Percentiles rank a stretch among this genome's conserved stretches.
Evolutionary conservation across 92 coral and sea anemone species (phyloP).

Genomic region (Actinostola sp.): DNA sequence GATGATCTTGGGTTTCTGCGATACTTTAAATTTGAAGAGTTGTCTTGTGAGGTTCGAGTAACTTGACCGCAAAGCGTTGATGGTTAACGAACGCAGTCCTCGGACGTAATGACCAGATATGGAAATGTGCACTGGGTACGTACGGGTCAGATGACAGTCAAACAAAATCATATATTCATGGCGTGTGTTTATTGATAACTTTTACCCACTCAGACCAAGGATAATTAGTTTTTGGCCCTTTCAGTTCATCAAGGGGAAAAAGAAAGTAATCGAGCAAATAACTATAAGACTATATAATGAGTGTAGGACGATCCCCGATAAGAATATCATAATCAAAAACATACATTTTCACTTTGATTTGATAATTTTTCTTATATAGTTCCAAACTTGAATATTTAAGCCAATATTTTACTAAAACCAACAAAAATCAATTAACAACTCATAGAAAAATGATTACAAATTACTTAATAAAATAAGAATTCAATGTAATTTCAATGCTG

Average conservation of each 20-base stretch:
- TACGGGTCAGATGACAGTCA: constrained; percentile 8
- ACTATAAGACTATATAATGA: too few relatives aligned
- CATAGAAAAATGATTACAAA: not conserved
- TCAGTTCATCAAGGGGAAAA: not conserved
- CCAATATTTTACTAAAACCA: not conserved
- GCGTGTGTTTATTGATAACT: not conserved
- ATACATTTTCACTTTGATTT: not conserved
- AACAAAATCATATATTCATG: not conserved
- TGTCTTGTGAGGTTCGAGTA: not conserved
- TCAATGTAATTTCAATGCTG: not conserved
- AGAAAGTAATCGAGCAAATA: too few relatives aligned
- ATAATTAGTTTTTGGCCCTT: not conserved
- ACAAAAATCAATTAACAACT: not conserved
- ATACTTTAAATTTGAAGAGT: constrained; percentile 1
- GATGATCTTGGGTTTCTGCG: not conserved
- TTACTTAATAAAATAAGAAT: not conserved
- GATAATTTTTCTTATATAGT: too few relatives aligned
- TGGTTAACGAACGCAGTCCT: not conserved
- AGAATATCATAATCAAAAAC: not conserved
- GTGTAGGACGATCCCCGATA: too few relatives aligned
- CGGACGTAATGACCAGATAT: not conserved
- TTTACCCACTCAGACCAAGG: not conserved
- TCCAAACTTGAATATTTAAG: too few relatives aligned
- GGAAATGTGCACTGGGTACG: not conserved
- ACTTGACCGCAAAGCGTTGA: not conserved